phyloP scores from a whole-genome alignment of 1,140 invertebrate genomes.

The Littorina saxatilis region DNA sequence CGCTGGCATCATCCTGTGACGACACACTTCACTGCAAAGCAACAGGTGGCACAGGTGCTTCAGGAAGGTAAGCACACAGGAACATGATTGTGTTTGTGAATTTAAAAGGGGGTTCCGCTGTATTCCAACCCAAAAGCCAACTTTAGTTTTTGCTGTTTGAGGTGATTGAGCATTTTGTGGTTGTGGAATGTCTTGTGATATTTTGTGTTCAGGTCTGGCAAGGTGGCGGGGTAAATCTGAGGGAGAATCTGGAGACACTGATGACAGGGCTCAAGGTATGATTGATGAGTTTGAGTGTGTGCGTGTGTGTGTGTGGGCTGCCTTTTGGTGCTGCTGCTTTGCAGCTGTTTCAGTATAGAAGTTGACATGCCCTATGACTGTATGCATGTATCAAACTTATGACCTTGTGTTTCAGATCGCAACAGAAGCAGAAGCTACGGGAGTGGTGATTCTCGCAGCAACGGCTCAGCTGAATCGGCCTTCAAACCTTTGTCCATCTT shows the following conservation, averaged over 20 bases:
- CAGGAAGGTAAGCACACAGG: conserved; percentile 19
- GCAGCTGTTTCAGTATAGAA: background rate
- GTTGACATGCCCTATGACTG: background rate
- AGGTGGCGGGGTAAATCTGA: no score
- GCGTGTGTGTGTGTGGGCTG: no score
- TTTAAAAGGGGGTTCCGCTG: background rate
- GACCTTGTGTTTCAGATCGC: background rate
- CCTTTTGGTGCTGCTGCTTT: no score
- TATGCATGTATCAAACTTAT: no score
- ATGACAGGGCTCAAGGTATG: no score
- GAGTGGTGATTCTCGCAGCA: background rate
- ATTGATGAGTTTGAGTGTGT: no score
- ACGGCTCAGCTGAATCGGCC: background rate
- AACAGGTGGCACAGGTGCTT: conserved; percentile 53
- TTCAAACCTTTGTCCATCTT: conserved; percentile 59
- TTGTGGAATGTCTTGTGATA: no score
- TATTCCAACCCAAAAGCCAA: background rate
- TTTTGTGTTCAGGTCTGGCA: no score
- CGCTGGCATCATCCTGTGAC: conserved; percentile 57
- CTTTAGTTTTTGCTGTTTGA: no score
- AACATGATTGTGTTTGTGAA: no score
- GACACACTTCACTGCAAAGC: conserved; percentile 49
- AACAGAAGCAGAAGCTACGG: background rate
- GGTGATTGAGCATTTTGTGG: no score
- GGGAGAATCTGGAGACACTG: no score